phyloP scores from a whole-genome alignment of 2,113 vertebrate species.

The Chlamydotis undulata region DNA sequence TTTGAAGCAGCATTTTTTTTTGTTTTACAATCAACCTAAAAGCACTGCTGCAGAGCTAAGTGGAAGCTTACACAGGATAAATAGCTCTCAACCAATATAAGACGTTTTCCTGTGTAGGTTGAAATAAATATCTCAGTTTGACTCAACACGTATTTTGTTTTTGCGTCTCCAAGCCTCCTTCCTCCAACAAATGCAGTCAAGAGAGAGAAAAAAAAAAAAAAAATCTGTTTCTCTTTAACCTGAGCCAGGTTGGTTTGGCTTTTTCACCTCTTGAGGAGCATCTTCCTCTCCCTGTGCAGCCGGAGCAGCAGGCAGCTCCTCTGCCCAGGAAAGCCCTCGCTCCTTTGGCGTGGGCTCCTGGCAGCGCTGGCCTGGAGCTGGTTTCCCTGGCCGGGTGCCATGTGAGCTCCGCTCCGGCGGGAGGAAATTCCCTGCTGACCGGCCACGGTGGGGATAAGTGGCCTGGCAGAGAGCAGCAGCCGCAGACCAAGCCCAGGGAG shows the following conservation, averaged over 20 bases:
- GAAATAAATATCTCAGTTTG: constrained; percentile 9
- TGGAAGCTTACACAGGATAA: background rate
- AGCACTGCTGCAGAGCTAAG: background rate
- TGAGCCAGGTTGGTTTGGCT: background rate
- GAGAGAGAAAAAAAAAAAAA: background rate
- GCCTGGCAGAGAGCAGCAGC: background rate
- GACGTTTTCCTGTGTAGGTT: background rate
- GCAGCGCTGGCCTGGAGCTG: background rate
- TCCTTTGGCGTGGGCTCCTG: constrained; percentile 26
- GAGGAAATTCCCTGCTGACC: constrained; percentile 49
- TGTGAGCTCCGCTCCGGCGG: background rate
- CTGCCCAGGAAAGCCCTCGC: background rate
- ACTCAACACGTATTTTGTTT: background rate
- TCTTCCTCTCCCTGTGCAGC: background rate
- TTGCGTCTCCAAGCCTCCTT: background rate
- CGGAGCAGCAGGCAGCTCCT: accelerated
- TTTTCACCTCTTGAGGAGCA: background rate
- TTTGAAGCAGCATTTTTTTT: background rate
- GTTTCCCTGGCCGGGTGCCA: background rate
- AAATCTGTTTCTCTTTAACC: background rate
- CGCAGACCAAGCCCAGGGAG: background rate
- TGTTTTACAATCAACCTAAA: background rate
- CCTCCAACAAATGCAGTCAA: background rate
- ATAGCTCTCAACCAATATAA: background rate
- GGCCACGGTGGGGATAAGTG: background rate